These are phyloP conservation scores for Lasiurus cinereus DNA, from an alignment of 2,113 vertebrate genomes.

Conservation along the genomic window DNA sequence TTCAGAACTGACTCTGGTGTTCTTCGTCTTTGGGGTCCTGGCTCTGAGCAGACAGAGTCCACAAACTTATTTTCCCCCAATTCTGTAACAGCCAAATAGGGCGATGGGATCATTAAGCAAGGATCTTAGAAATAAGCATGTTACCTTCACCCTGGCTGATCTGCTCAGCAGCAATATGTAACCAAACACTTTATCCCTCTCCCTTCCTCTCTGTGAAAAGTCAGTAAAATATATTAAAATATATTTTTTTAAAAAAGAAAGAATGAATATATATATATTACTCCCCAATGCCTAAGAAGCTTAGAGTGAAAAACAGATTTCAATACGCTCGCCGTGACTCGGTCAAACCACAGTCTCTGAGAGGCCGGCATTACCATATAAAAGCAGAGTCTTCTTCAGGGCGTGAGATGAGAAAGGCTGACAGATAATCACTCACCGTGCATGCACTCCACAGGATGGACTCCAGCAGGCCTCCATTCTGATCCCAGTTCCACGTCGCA, in stretches of 20 bases:
- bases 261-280: no score
- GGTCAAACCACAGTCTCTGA: neutral
- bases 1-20: neutral
- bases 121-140: neutral
- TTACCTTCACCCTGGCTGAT: neutral
- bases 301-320: neutral
- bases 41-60: rapidly evolving
- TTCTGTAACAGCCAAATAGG: neutral
- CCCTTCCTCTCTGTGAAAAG: no score
- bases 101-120: neutral
- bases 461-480: neutral
- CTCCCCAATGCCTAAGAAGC: slow-evolving; percentile 1
- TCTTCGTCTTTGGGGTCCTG: neutral
- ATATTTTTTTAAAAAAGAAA: no score
- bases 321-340: neutral
- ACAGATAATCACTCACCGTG: neutral
- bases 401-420: neutral
- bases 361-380: neutral
- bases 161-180: slow-evolving; percentile 66
- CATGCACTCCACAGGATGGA: neutral
- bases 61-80: rapidly evolving
- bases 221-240: no score
- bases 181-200: no score
- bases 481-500: neutral
- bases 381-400: slow-evolving; percentile 41